Conservation (phyloP, 2,888 invertebrate genomes). For the Bedellia somnulentella region DNA sequence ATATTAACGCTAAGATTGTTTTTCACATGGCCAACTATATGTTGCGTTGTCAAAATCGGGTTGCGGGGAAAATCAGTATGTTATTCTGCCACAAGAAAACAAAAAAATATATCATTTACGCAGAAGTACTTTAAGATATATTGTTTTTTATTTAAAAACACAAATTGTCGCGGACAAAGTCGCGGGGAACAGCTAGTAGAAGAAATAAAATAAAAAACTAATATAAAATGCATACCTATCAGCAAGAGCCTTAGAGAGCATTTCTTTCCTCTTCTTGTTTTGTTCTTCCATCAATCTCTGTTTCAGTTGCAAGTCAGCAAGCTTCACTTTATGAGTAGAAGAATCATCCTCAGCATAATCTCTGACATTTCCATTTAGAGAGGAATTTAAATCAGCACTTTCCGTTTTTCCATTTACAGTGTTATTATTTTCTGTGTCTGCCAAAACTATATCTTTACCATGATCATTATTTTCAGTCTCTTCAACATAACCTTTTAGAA, state of each 20-base stretch:
- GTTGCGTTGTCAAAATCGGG: too few relatives aligned
- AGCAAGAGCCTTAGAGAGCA: conserved; percentile 71
- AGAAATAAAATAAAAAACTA: too few relatives aligned
- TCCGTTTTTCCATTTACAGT: conserved; percentile 21
- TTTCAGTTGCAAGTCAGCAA: conserved; percentile 69
- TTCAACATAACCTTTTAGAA: conserved; percentile 5
- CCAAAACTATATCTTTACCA: conserved; percentile 2
- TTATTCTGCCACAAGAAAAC: too few relatives aligned
- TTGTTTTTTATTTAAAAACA: too few relatives aligned
- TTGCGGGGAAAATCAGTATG: too few relatives aligned
- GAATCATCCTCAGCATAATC: conserved; percentile 38
- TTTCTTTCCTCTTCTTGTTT: conserved; percentile 73
- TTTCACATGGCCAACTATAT: too few relatives aligned
- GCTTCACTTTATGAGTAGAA: conserved; percentile 48
- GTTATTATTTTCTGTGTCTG: conserved; percentile 7
- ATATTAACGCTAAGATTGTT: too few relatives aligned
- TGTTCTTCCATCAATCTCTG: conserved; percentile 79
- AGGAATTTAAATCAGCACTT: conserved; percentile 11
- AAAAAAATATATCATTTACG: too few relatives aligned
- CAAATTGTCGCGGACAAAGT: too few relatives aligned
- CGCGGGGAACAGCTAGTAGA: too few relatives aligned
- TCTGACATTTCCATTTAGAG: conserved; percentile 14
- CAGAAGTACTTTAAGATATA: too few relatives aligned
- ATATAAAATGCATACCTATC: conserved; percentile 63
- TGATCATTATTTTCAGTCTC: conserved; percentile 4